Evolutionary conservation across 2,113 vertebrate species (phyloP).

Genomic region (Platichthys flesus): DNA sequence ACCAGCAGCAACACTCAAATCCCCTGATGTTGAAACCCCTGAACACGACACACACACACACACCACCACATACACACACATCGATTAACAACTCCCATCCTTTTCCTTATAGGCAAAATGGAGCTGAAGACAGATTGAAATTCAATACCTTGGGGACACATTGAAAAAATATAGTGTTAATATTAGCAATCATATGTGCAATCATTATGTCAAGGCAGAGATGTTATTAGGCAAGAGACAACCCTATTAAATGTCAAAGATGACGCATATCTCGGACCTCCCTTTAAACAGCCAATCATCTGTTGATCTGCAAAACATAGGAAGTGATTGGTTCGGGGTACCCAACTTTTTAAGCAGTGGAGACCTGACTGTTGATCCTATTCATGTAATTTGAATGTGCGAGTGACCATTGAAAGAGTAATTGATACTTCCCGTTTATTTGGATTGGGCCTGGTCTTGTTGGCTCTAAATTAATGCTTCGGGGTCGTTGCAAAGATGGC

Average conservation of each 20-base stretch:
- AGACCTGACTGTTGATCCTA: background rate
- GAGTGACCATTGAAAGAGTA: background rate
- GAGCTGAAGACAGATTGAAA: constrained; percentile 21
- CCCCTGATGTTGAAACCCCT: constrained; percentile 46
- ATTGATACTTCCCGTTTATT: background rate
- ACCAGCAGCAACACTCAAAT: constrained; percentile 58
- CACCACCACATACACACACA: constrained; percentile 7
- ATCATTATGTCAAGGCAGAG: background rate
- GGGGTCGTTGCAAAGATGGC: background rate
- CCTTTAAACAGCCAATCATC: background rate
- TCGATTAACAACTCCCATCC: constrained; percentile 22
- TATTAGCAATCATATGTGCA: background rate
- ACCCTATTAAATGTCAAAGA: background rate
- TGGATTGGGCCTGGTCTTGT: background rate
- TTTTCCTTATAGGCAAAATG: constrained; percentile 21
- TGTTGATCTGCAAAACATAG: background rate
- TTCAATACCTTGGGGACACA: constrained; percentile 29
- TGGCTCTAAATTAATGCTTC: too few species aligned
- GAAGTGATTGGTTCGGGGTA: too few species aligned
- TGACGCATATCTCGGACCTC: background rate
- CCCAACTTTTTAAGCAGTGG: too few species aligned
- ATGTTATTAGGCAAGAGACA: background rate
- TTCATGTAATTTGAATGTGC: too few species aligned
- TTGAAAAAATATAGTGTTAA: background rate
- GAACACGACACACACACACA: constrained; percentile 34